Percentiles rank a stretch among this genome's conserved stretches.
phyloP scores from a whole-genome alignment of 2,888 invertebrate genomes.

The Rhaphigaster nebulosa region DNA sequence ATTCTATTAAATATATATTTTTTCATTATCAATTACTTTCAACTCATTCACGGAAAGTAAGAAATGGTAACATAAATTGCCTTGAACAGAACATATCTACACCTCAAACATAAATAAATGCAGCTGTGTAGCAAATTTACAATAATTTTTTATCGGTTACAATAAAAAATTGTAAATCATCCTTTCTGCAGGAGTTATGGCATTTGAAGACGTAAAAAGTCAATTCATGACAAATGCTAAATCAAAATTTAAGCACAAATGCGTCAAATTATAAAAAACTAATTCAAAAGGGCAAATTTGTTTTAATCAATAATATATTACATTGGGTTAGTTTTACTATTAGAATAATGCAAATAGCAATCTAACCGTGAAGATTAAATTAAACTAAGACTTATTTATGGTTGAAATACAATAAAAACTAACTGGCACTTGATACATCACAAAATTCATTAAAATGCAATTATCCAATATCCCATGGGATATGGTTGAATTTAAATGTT shows the following conservation, averaged over 20 bases:
- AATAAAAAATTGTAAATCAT: too few relatives aligned
- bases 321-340: neutral
- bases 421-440: too few relatives aligned
- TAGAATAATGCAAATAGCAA: neutral
- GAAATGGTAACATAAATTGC: neutral
- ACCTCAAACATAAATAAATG: neutral
- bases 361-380: neutral
- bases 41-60: neutral
- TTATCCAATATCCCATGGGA: neutral
- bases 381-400: neutral
- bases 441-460: neutral
- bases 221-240: too few relatives aligned
- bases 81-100: neutral
- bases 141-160: too few relatives aligned
- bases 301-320: neutral
- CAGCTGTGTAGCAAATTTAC: too few relatives aligned
- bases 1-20: neutral
- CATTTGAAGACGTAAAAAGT: too few relatives aligned
- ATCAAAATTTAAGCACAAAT: too few relatives aligned
- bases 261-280: too few relatives aligned
- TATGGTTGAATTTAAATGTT: neutral
- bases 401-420: too few relatives aligned
- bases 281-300: too few relatives aligned
- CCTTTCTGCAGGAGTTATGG: too few relatives aligned
- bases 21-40: neutral